phyloP scores from a whole-genome alignment of 2,888 invertebrate genomes.

The Drosophila percnosoma region DNA sequence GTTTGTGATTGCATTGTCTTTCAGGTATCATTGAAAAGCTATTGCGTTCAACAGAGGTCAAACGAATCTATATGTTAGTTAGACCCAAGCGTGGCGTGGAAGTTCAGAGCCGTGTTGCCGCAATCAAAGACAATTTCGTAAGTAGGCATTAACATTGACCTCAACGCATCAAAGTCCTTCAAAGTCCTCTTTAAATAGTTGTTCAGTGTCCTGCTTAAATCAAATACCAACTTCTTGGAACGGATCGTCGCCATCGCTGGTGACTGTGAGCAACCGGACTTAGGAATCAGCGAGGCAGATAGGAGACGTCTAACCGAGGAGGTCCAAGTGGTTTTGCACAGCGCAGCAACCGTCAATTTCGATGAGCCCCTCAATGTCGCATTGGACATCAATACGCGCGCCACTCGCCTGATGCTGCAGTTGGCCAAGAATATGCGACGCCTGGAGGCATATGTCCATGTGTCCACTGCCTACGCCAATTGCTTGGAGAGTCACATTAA shows the following conservation, averaged over 20 bases:
- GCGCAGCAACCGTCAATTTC: background rate
- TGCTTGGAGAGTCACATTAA: background rate
- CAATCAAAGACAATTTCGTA: slow-evolving; percentile 1
- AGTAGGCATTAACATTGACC: background rate
- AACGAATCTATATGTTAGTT: background rate
- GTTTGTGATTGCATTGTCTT: background rate
- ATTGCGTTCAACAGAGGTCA: background rate
- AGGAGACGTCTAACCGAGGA: background rate
- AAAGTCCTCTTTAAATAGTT: background rate
- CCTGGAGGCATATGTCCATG: background rate
- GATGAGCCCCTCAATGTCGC: background rate
- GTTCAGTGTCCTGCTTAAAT: background rate
- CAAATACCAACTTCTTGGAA: background rate
- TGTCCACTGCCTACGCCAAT: background rate
- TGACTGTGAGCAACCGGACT: slow-evolving; percentile 3
- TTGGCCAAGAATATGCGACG: slow-evolving; percentile 5
- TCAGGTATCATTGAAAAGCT: slow-evolving; percentile 2
- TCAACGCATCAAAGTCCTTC: background rate
- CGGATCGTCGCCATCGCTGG: background rate
- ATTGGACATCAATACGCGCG: background rate
- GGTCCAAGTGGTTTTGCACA: background rate
- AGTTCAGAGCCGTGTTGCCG: background rate
- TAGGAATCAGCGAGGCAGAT: background rate
- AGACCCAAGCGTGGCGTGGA: background rate
- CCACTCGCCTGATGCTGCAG: background rate